Conservation (phyloP, 2,888 invertebrate genomes). For the Trissolcus japonicus region DNA sequence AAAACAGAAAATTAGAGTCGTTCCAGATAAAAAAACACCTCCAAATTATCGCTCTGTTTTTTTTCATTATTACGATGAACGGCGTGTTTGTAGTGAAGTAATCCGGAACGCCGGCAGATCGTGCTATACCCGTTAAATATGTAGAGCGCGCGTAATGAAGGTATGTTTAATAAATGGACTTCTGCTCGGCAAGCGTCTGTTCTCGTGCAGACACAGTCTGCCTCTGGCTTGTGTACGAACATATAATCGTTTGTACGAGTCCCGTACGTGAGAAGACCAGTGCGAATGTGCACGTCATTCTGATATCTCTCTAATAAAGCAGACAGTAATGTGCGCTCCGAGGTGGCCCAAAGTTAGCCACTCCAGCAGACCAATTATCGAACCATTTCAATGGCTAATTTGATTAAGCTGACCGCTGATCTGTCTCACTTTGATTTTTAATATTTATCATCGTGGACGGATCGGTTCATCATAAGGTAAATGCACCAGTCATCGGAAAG, state of each 20-base stretch:
- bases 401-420: conserved; percentile 15
- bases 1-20: conserved; percentile 15
- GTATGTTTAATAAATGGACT: conserved; percentile 71
- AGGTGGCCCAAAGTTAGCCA: conserved; percentile 25
- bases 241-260: conserved; percentile 53
- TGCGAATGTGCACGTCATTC: conserved; percentile 48
- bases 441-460: background rate
- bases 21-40: conserved; percentile 12
- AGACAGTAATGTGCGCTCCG: conserved; percentile 43
- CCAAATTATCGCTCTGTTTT: conserved; percentile 34
- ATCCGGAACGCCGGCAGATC: conserved; percentile 43
- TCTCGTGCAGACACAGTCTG: conserved; percentile 47
- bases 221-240: conserved; percentile 44
- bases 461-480: no score
- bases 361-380: conserved; percentile 22
- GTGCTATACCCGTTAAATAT: conserved; percentile 69
- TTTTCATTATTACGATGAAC: conserved; percentile 43
- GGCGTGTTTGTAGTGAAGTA: conserved; percentile 30
- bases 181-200: conserved; percentile 54
- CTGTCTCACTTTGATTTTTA: background rate
- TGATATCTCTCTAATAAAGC: conserved; percentile 57
- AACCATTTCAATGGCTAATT: conserved; percentile 30
- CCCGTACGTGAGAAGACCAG: conserved; percentile 26
- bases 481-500: no score
- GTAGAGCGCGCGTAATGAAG: conserved; percentile 69